Evolutionary conservation across 1,140 invertebrate genomes (phyloP).

Genomic region (Frieseomelitta varia): DNA sequence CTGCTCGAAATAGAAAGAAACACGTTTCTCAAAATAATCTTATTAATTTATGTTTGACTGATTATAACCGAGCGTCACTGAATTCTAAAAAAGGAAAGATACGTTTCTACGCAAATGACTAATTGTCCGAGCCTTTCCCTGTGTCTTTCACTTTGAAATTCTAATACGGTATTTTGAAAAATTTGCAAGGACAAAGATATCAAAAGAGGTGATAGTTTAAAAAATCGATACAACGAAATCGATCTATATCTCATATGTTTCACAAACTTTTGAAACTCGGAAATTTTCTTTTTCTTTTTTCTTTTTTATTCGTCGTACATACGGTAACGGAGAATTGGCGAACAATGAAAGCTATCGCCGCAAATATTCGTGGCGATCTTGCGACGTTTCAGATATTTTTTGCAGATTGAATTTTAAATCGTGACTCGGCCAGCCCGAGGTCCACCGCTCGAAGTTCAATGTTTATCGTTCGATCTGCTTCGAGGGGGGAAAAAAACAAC

Average conservation of each 20-base stretch:
- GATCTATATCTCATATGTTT: not conserved
- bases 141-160: too few species aligned
- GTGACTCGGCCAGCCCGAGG: conserved; percentile 25
- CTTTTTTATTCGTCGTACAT: not conserved
- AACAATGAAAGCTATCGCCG: not conserved
- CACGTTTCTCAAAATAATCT: not conserved
- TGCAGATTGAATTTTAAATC: conserved; percentile 53
- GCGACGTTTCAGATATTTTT: conserved; percentile 36
- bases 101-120: too few species aligned
- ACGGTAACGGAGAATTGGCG: not conserved
- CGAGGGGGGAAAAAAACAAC: conserved; percentile 45
- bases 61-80: not conserved
- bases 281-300: too few species aligned
- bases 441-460: conserved; percentile 31
- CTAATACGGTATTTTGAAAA: not conserved
- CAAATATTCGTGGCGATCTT: conserved; percentile 9
- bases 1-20: too few species aligned
- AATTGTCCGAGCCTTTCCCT: too few species aligned
- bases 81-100: not conserved
- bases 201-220: not conserved
- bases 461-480: conserved; percentile 58
- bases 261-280: not conserved
- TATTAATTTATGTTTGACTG: not conserved
- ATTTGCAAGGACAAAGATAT: not conserved
- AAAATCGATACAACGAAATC: not conserved